These are phyloP conservation scores for Leuctra nigra DNA, from an alignment of 2,888 invertebrate species.

Conservation along the genomic window DNA sequence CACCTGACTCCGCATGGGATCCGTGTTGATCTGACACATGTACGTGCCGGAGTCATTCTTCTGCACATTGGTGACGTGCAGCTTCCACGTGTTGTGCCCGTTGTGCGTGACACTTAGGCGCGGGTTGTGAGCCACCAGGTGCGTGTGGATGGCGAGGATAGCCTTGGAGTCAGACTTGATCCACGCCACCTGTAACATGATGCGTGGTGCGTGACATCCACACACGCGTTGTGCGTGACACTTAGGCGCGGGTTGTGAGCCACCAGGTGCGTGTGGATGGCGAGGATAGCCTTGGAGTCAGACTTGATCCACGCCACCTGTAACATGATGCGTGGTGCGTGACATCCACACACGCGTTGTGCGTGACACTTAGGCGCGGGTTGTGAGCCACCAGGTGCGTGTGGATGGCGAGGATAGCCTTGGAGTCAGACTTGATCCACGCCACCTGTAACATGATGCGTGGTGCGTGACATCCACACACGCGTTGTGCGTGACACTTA, in stretches of 20 bases:
- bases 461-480: no score
- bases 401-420: constrained; percentile 82
- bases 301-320: constrained; percentile 92
- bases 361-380: constrained; percentile 77
- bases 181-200: constrained; percentile 77
- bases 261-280: constrained; percentile 85
- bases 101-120: constrained; percentile 83
- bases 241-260: constrained; percentile 78
- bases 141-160: constrained; percentile 81
- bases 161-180: constrained; percentile 87
- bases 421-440: constrained; percentile 88
- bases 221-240: constrained; percentile 87
- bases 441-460: no score
- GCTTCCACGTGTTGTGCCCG: constrained; percentile 89
- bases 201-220: no score
- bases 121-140: constrained; percentile 83
- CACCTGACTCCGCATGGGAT: constrained; percentile 85
- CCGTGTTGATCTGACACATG: constrained; percentile 92
- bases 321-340: no score
- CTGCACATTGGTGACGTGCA: constrained; percentile 84
- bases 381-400: constrained; percentile 86
- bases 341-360: no score
- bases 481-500: constrained; percentile 82
- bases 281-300: constrained; percentile 81
- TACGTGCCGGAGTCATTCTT: constrained; percentile 88